These are phyloP conservation scores for Laothoe populi DNA, from an alignment of 2,888 invertebrate genomes.

Conservation along the genomic window DNA sequence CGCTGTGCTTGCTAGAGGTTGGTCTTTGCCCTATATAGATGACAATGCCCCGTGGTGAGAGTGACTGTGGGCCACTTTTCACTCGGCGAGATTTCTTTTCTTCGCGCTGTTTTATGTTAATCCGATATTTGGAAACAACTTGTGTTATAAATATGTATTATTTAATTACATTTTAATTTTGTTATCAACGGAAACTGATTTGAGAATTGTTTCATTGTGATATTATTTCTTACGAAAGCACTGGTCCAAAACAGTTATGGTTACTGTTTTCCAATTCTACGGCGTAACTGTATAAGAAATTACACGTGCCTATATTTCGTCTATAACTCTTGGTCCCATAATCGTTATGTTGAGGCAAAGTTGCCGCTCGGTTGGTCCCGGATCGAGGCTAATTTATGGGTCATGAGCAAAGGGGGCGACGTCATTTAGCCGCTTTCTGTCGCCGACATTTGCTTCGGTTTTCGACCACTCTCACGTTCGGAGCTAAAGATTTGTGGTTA, in stretches of 20 bases:
- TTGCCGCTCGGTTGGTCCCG: slow-evolving; percentile 38
- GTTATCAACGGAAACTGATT: no score
- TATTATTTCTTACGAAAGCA: neutral
- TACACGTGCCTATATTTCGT: neutral
- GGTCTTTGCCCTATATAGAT: slow-evolving; percentile 25
- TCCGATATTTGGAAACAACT: slow-evolving; percentile 17
- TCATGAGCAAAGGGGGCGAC: slow-evolving; percentile 15
- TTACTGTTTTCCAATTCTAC: neutral
- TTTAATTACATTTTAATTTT: neutral
- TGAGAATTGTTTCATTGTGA: no score
- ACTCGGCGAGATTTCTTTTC: slow-evolving; percentile 47
- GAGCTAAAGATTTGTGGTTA: neutral
- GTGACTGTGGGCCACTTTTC: slow-evolving; percentile 52
- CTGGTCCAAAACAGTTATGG: neutral
- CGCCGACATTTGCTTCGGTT: slow-evolving; percentile 8
- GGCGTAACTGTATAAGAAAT: neutral
- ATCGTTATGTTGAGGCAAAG: slow-evolving; percentile 32
- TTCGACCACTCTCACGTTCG: slow-evolving; percentile 15
- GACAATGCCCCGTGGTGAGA: slow-evolving; percentile 35
- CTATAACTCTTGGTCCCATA: neutral
- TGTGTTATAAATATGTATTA: slow-evolving; percentile 1
- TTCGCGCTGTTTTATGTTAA: slow-evolving; percentile 22
- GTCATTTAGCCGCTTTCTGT: slow-evolving; percentile 26
- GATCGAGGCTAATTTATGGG: slow-evolving; percentile 29
- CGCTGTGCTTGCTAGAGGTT: slow-evolving; percentile 62